Conservation (phyloP, 92 coral and sea anemone genomes). For the Umimayanthus chanpuru region DNA sequence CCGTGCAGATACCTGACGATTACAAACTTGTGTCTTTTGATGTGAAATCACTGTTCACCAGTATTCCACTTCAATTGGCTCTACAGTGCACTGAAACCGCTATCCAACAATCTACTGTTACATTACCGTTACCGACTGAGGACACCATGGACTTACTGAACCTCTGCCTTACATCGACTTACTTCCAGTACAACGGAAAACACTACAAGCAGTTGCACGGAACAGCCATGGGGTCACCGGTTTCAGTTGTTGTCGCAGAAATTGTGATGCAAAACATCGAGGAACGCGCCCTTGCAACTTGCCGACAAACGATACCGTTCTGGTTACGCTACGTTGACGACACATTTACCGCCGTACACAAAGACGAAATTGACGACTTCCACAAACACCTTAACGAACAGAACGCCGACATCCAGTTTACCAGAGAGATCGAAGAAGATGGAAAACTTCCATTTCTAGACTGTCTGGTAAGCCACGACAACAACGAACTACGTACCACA, state of each 20-base stretch:
- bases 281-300: background rate
- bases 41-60: constrained; percentile 1
- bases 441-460: background rate
- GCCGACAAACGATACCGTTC: background rate
- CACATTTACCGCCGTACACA: constrained; percentile 8
- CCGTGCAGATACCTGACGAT: constrained; percentile 51
- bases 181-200: constrained; percentile 49
- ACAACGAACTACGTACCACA: background rate
- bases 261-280: constrained; percentile 12
- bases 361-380: constrained; percentile 14
- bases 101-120: background rate
- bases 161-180: constrained; percentile 35
- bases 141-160: constrained; percentile 31
- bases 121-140: constrained; percentile 22
- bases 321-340: constrained; percentile 27
- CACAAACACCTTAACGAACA: constrained; percentile 6
- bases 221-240: constrained; percentile 48
- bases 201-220: constrained; percentile 51
- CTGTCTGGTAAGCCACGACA: constrained; percentile 18
- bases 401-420: constrained; percentile 7
- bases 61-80: constrained; percentile 57
- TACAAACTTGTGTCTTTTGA: constrained; percentile 44
- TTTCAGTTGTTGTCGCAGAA: constrained; percentile 38
- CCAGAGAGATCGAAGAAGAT: constrained; percentile 15
- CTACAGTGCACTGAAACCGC: constrained; percentile 48